Evolutionary conservation across 2,797 vertebrate species (phyloP), one percentile per base, ranked within the genome.

Genomic region (Triplophysa yarkandensis): DNA sequence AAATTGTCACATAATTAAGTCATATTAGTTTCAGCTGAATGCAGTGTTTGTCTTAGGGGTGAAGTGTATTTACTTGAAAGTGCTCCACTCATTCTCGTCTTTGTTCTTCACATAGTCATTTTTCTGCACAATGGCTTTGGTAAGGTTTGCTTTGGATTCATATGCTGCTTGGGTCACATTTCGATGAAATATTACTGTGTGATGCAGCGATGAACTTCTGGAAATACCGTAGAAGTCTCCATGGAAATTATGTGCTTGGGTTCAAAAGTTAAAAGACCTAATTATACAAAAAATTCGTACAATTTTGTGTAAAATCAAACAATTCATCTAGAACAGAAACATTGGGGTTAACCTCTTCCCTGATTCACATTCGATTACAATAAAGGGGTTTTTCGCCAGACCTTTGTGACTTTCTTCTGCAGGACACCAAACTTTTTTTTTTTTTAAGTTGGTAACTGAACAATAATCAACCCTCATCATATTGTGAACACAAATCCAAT

Each of bases 1-100:
- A 86, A 87, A 86, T 87, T 87, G 88, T 89, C 83, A 78, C 83
- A 80, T 87, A 89, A 89, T 85, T 86, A 90, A 87, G 87, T 88
- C 82, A 83, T 87, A 85, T 89, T 90, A 88, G 85, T 85, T 82
- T 84, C 88, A 87, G 85, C 90, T 91, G 87, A 82, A 81, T 76
- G 82, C 80, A 66, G 55, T 80, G 71, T 86, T 77, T 83, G 74
- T 81, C 74, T 82, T 65, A 74, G 85, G 23, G 70, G 23, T 72
- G 70, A 72, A 50, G 43, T 50, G 23, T 72, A 84, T 86, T 85
- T 80, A 1, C 17, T 85, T 78, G 89, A 60, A 91, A 86, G 84
- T 83, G 80, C 81, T 81, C 17, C 66, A 68, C 85, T 85, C 82
- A 89, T 91, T 90, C 85, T 77, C 71, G 27, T 44, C 25, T 41